A percentile compares a stretch with the other conserved stretches of the same genome.
phyloP scores from a whole-genome alignment of 2,797 vertebrate species.

The Acipenser transmontanus region DNA sequence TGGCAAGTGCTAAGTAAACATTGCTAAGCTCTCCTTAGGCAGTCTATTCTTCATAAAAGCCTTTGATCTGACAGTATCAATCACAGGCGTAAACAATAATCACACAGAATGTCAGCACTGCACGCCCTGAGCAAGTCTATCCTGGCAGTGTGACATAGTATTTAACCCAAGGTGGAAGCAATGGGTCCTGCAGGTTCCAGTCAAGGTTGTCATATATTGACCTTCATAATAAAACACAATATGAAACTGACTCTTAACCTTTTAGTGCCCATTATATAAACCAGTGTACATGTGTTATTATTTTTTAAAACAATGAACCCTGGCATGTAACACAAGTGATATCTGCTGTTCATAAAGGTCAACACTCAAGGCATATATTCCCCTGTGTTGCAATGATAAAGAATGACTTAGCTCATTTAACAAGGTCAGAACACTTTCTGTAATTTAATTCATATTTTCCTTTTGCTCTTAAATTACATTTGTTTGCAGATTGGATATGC shows the following conservation, averaged over 20 bases:
- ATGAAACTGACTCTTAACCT: not conserved
- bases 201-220: not conserved
- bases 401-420: too few relatives aligned
- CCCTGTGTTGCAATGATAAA: too few relatives aligned
- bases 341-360: too few relatives aligned
- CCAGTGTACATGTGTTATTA: too few relatives aligned
- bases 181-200: not conserved
- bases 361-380: too few relatives aligned
- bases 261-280: too few relatives aligned
- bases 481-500: too few relatives aligned
- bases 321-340: too few relatives aligned
- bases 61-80: constrained; percentile 4
- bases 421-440: too few relatives aligned
- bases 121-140: not conserved
- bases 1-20: not conserved
- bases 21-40: not conserved
- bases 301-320: too few relatives aligned
- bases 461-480: too few relatives aligned
- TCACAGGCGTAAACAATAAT: constrained; percentile 4
- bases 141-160: not conserved
- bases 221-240: not conserved
- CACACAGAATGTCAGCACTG: not conserved
- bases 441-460: too few relatives aligned
- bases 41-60: not conserved
- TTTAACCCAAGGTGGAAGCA: not conserved